Evolutionary conservation across 2,888 invertebrate species (phyloP), one percentile per base, ranked within the genome.

Genomic region (Tachystola acroxantha): DNA sequence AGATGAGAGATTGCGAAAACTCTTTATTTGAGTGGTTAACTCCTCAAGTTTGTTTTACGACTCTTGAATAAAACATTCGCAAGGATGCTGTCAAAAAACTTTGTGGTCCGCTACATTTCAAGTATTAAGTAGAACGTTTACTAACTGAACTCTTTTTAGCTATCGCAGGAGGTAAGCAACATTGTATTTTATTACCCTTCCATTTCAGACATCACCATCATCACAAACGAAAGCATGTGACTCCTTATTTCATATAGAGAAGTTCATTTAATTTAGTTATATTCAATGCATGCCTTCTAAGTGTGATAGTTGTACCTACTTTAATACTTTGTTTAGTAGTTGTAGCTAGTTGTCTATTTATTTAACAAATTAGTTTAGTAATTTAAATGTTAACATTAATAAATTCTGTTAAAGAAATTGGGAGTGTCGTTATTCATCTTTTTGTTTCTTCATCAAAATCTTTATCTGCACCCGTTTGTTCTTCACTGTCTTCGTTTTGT

Each of bases 201-300:
- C 64, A 63, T 85, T 84, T 82, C 85, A 85, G 85, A 75, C 69
- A 64, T 40, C 74, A 68, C 40, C 78, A 65, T 45, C 79, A 71
- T 41, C 71, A 76, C 71, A 78, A 76, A 69, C 64, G 70, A 73
- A 80, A 75, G 64, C 75, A 78, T 71, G 67, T 67, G 52, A 64
- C 68, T 53, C 78, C 69, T 57, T 79, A 82, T 68, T 71, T 72
- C 55, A 60, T 63, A 50, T 80, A 63, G 64, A 69, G 43, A 42
- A 38, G 33, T 34, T 32, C 32, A 31, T 36, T 37, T 32, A 28
- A 40, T 22, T 16, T 11, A 11, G 27, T 27, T 27, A n/a, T n/a
- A 31, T 26, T 16, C 27, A 32, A 36, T 40, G 33, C 37, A 37
- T 37, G 37, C n/a, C 3, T n/a, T 20, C 32, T 32, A n/a, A 35